phyloP scores from a whole-genome alignment of 2,888 invertebrate genomes.

The Tetanocera ferruginea region DNA sequence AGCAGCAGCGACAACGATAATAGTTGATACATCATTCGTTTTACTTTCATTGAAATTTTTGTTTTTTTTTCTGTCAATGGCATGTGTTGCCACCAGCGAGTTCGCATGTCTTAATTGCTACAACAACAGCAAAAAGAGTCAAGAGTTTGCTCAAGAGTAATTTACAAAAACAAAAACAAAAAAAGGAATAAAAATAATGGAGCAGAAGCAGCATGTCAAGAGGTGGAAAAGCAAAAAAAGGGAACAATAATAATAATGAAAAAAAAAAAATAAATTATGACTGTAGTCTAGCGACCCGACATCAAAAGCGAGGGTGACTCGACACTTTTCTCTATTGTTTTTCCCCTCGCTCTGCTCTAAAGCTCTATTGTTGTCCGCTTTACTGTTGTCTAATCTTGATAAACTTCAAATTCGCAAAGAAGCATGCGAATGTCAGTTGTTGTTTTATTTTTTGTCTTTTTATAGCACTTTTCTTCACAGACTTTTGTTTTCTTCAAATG shows the following conservation, averaged over 20 bases:
- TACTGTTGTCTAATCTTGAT: constrained; percentile 10
- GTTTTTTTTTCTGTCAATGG: background rate
- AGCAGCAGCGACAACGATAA: background rate
- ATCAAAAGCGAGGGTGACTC: constrained; percentile 30
- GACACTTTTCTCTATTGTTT: constrained; percentile 12
- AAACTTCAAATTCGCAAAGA: background rate
- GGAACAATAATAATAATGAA: constrained; percentile 5
- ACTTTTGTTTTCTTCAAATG: background rate
- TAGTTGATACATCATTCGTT: background rate
- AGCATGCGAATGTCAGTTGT: constrained; percentile 7
- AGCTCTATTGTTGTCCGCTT: background rate
- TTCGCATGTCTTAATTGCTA: constrained; percentile 21
- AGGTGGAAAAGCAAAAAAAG: background rate
- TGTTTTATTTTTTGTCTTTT: background rate
- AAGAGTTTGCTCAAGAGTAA: constrained; percentile 7
- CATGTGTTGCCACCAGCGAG: constrained; percentile 1
- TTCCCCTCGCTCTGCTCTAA: background rate
- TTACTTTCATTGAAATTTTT: background rate
- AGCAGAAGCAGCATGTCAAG: background rate
- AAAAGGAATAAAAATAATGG: background rate
- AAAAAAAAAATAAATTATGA: constrained; percentile 22
- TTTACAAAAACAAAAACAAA: background rate
- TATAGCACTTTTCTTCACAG: background rate
- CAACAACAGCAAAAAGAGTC: constrained; percentile 2
- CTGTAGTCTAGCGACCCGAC: background rate